Conservation (phyloP, 2,888 invertebrate genomes). For the Hyles lineata region DNA sequence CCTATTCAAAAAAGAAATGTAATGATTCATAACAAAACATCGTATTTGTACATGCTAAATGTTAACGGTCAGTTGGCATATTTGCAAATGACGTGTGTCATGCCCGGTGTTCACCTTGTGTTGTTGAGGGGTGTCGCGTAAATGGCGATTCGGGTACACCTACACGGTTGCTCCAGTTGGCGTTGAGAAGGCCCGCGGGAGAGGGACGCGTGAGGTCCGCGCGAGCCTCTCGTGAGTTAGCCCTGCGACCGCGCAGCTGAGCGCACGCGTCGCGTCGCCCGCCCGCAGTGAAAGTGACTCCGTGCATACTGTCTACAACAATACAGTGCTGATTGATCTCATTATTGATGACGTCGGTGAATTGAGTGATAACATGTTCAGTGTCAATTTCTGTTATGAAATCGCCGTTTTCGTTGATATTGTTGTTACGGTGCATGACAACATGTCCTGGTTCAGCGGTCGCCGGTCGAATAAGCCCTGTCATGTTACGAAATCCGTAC, state of each 20-base stretch:
- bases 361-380: conserved; percentile 35
- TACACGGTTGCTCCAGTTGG: conserved; percentile 68
- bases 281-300: conserved; percentile 70
- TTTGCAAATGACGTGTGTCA: conserved; percentile 44
- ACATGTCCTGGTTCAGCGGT: conserved; percentile 34
- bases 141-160: conserved; percentile 76
- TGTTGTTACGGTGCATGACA: conserved; percentile 36
- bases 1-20: conserved; percentile 3
- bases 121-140: conserved; percentile 67
- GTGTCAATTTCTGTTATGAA: conserved; percentile 35
- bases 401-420: conserved; percentile 39
- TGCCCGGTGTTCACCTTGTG: conserved; percentile 34
- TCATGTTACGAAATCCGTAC: conserved; percentile 43
- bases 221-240: conserved; percentile 64
- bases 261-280: conserved; percentile 61
- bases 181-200: conserved; percentile 60
- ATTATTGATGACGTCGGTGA: conserved; percentile 37
- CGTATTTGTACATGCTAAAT: conserved; percentile 1
- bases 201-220: conserved; percentile 56
- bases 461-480: conserved; percentile 41
- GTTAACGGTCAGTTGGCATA: conserved; percentile 49
- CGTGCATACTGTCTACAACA: conserved; percentile 30
- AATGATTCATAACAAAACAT: conserved; percentile 11
- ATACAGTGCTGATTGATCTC: conserved; percentile 35
- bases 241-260: conserved; percentile 73